A percentile compares a stretch with the other conserved stretches of the same genome.
Conservation (phyloP, 2,113 vertebrate species). For the Cyanoramphus novaezelandiae region DNA sequence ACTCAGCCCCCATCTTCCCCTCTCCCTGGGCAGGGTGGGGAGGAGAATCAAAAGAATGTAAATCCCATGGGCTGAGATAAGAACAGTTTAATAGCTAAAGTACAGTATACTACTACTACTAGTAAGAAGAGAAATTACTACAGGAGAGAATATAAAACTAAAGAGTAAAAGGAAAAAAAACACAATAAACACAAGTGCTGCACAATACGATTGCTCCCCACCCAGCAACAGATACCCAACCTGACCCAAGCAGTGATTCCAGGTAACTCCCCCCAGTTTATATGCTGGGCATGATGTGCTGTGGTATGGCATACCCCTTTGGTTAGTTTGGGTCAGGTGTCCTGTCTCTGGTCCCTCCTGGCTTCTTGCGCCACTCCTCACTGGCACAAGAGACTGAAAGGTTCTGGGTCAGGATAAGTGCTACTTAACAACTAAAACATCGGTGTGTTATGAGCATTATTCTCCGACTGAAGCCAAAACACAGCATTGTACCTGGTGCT, state of each 20-base stretch:
- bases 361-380: not conserved
- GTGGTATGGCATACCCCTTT: not conserved
- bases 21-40: not conserved
- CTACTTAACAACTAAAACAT: not conserved
- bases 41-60: not conserved
- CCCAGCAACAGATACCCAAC: not conserved
- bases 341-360: not conserved
- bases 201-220: not conserved
- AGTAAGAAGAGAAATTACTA: not conserved
- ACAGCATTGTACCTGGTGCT: not conserved
- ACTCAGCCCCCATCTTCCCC: not conserved
- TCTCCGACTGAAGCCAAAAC: not conserved
- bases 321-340: not conserved
- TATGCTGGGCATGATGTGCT: not conserved
- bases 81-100: not conserved
- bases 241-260: not conserved
- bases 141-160: not conserved
- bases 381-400: not conserved
- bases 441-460: not conserved
- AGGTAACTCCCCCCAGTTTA: not conserved
- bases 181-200: not conserved
- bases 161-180: not conserved
- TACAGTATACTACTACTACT: not conserved
- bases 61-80: not conserved
- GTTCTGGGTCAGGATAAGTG: not conserved